Evolutionary conservation across 2,797 vertebrate genomes (phyloP).

Genomic region (Xerus rutilus): DNA sequence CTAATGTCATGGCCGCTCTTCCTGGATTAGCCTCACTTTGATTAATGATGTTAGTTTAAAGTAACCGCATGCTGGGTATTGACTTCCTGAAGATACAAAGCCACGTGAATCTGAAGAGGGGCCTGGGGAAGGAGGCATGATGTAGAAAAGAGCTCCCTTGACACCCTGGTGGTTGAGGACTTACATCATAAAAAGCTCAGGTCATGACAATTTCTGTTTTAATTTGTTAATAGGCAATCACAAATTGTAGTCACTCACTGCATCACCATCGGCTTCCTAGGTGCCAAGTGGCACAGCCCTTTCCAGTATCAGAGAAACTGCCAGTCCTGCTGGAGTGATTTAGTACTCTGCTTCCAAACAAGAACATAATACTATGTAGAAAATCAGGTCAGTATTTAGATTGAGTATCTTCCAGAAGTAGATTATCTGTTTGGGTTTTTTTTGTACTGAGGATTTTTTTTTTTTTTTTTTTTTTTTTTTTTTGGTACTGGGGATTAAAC

Average conservation of each 20-base stretch:
- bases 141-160: not conserved
- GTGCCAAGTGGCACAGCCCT: not conserved
- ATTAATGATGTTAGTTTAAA: slow-evolving; percentile 34
- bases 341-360: slow-evolving; percentile 12
- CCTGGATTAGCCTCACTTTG: not conserved
- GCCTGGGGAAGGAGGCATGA: not conserved
- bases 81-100: not conserved
- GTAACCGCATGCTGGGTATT: not conserved
- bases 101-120: not conserved
- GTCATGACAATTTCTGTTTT: slow-evolving; percentile 3
- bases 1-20: not conserved
- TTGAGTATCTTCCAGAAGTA: not conserved
- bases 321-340: not conserved
- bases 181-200: slow-evolving; percentile 15
- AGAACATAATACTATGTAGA: not conserved
- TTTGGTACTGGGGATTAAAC: not conserved
- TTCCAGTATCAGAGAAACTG: slow-evolving; percentile 17
- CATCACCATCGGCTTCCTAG: not conserved
- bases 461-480: too few relatives aligned
- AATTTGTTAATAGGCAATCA: not conserved
- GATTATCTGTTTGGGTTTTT: too few relatives aligned
- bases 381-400: slow-evolving; percentile 21
- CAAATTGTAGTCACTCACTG: not conserved
- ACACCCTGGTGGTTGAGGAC: not conserved
- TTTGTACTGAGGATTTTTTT: too few relatives aligned